Evolutionary conservation across 2,888 invertebrate genomes (phyloP).

Genomic region (Therioaphis trifolii): DNA sequence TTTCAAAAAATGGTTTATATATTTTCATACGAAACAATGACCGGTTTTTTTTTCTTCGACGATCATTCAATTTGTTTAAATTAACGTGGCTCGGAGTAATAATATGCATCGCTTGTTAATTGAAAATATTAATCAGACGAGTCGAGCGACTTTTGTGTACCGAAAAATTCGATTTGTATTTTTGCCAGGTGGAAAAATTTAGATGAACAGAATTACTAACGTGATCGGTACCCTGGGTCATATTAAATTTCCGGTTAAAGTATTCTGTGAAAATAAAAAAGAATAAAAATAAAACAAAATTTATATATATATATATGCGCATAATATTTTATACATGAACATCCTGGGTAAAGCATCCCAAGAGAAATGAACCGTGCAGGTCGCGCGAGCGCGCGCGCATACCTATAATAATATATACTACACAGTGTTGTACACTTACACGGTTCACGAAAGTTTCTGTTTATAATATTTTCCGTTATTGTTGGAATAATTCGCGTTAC

Average conservation of each 20-base stretch:
- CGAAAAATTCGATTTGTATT: not conserved
- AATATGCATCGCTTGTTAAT: no score
- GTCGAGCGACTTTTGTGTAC: not conserved
- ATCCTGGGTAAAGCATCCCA: not conserved
- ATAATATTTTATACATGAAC: slow-evolving; percentile 24
- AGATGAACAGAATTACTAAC: not conserved
- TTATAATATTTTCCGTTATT: slow-evolving; percentile 1
- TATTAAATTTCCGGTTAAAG: slow-evolving; percentile 11
- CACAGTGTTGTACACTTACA: no score
- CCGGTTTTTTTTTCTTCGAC: no score
- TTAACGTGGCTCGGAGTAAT: no score
- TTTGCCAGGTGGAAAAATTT: slow-evolving; percentile 1
- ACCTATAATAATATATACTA: no score
- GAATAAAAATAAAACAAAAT: not conserved
- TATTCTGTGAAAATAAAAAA: slow-evolving; percentile 18
- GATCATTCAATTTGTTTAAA: no score
- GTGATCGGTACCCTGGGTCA: slow-evolving; percentile 2
- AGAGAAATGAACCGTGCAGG: slow-evolving; percentile 17
- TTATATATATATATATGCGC: not conserved
- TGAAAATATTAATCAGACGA: not conserved
- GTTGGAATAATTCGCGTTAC: not conserved
- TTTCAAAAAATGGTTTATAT: no score
- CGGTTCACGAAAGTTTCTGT: not conserved
- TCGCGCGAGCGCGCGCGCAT: no score
- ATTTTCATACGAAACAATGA: no score